These are phyloP conservation scores for Whitmania pigra DNA, from an alignment of 1,140 invertebrate species.

Conservation along the genomic window DNA sequence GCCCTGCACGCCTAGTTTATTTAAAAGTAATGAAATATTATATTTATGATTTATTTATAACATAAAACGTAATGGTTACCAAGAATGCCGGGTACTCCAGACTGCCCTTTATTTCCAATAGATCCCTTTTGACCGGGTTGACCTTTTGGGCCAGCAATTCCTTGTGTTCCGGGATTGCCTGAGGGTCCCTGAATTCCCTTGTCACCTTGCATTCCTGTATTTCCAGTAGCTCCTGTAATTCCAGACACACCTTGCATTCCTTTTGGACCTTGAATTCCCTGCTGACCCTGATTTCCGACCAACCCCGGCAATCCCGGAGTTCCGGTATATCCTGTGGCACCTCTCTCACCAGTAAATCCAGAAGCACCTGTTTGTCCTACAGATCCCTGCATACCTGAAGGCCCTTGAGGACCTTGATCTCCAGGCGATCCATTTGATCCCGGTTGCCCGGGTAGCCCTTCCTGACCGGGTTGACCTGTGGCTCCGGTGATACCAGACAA, in stretches of 20 bases:
- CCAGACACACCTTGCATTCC: slow-evolving; percentile 13
- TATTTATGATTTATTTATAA: not conserved
- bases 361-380: slow-evolving; percentile 15
- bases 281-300: not conserved
- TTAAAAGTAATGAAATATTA: not conserved
- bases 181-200: not conserved
- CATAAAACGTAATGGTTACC: not conserved
- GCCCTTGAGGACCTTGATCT: slow-evolving; percentile 23
- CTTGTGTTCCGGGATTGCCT: slow-evolving; percentile 10
- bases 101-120: slow-evolving; percentile 14
- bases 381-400: slow-evolving; percentile 47
- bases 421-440: slow-evolving; percentile 18
- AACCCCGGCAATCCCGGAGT: not conserved
- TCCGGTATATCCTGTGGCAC: slow-evolving; percentile 9
- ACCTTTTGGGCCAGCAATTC: slow-evolving; percentile 8
- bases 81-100: slow-evolving; percentile 1
- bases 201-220: slow-evolving; percentile 1
- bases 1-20: slow-evolving; percentile 13
- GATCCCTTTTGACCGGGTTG: slow-evolving; percentile 14
- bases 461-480: slow-evolving; percentile 7
- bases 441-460: slow-evolving; percentile 3
- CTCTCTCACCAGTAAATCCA: slow-evolving; percentile 12
- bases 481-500: slow-evolving; percentile 9
- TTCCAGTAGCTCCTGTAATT: slow-evolving; percentile 10
- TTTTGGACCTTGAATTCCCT: slow-evolving; percentile 10